A percentile compares a stretch with the other conserved stretches of the same genome.
Conservation (phyloP, 2,888 invertebrate species). For the Biston betularia region DNA sequence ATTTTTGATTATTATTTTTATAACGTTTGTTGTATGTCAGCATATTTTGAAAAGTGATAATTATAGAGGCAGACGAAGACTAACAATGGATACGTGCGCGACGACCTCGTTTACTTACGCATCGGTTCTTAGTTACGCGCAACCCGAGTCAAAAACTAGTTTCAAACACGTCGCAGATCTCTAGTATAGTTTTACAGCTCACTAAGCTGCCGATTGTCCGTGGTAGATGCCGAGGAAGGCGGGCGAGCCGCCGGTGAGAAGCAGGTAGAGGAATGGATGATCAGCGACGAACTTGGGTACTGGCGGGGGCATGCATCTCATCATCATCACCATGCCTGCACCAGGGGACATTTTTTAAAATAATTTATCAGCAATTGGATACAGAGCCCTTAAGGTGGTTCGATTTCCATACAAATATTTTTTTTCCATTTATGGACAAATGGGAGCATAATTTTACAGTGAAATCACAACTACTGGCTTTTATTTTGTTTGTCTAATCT, state of each 20-base stretch:
- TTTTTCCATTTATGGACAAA: too few species aligned
- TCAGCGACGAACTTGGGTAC: conserved; percentile 68
- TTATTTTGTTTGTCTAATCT: too few species aligned
- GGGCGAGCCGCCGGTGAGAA: conserved; percentile 55
- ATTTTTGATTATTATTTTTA: too few species aligned
- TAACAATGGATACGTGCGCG: neutral
- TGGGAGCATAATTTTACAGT: too few species aligned
- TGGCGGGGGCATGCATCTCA: conserved; percentile 67
- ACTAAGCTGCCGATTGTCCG: conserved; percentile 40
- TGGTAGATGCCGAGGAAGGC: conserved; percentile 70
- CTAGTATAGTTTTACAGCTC: neutral
- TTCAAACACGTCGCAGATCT: neutral
- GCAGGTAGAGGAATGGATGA: conserved; percentile 74
- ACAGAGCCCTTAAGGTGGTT: too few species aligned
- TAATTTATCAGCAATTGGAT: too few species aligned
- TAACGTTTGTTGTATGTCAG: too few species aligned
- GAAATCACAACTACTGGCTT: too few species aligned
- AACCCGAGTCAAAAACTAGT: neutral
- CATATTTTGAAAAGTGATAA: too few species aligned
- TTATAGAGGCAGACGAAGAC: too few species aligned
- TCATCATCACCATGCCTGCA: conserved; percentile 78
- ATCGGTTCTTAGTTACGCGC: neutral
- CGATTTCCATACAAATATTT: too few species aligned
- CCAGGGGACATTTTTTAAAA: conserved; percentile 37
- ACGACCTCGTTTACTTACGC: neutral